A percentile compares a stretch with the other conserved stretches of the same genome.
Evolutionary conservation across 1,140 invertebrate species (phyloP).

Genomic region (Olivierus martensii): DNA sequence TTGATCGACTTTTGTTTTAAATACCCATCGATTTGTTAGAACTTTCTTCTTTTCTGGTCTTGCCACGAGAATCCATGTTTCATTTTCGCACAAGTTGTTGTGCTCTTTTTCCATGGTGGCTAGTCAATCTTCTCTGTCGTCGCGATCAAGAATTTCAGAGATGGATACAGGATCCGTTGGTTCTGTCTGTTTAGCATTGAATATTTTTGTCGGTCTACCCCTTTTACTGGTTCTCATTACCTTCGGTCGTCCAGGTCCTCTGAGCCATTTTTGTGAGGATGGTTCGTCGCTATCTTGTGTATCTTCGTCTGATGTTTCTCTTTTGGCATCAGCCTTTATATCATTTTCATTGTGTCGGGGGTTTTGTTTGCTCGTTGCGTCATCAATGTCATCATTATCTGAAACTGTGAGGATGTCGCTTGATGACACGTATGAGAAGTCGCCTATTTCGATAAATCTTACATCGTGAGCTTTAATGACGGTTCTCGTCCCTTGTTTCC

Average conservation of each 20-base stretch:
- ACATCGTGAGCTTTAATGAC: too few relatives aligned
- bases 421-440: too few relatives aligned
- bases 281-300: constrained; percentile 10
- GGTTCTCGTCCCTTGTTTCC: too few relatives aligned
- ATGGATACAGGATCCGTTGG: too few relatives aligned
- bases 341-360: too few relatives aligned
- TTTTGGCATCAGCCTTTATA: too few relatives aligned
- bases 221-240: constrained; percentile 15
- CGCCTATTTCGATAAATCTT: too few relatives aligned
- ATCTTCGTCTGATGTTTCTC: constrained; percentile 2
- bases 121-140: not conserved
- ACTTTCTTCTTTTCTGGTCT: not conserved
- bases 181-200: too few relatives aligned
- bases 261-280: constrained; percentile 18
- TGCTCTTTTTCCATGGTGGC: constrained; percentile 1
- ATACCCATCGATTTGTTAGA: constrained; percentile 2
- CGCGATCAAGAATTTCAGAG: too few relatives aligned
- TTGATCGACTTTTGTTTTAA: not conserved
- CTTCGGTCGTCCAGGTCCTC: constrained; percentile 22
- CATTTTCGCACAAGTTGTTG: not conserved
- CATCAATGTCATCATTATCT: not conserved
- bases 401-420: too few relatives aligned
- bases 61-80: constrained; percentile 1
- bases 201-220: too few relatives aligned
- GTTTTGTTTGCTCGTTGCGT: not conserved